Percentiles rank a stretch among this genome's conserved stretches.
Conservation (phyloP, 1,140 invertebrate species). For the Pseudachorutes palmiensis region DNA sequence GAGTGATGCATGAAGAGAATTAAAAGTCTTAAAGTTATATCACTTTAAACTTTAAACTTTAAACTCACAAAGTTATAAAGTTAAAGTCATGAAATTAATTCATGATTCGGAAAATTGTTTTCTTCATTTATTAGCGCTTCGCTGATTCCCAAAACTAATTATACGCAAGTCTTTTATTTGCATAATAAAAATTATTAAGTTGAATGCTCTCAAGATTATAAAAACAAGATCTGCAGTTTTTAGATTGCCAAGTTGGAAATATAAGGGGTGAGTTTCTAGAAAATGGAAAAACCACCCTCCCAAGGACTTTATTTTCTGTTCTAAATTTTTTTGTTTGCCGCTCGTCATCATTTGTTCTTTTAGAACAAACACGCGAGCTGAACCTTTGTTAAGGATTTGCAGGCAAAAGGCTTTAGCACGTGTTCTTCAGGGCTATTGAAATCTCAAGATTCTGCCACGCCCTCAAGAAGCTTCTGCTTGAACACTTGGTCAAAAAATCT, state of each 20-base stretch:
- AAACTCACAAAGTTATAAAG: no score
- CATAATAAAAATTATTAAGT: not conserved
- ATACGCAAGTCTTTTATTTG: not conserved
- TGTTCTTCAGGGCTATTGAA: not conserved
- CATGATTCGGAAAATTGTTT: not conserved
- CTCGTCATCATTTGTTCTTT: not conserved
- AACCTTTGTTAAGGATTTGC: not conserved
- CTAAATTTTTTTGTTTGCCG: not conserved
- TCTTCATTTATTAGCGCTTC: not conserved
- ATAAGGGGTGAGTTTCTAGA: not conserved
- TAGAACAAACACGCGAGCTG: not conserved
- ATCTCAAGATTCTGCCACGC: not conserved
- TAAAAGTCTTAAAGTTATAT: not conserved
- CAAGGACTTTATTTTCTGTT: not conserved
- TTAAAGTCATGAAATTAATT: no score
- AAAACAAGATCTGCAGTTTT: not conserved
- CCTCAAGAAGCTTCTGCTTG: not conserved
- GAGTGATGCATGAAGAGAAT: not conserved
- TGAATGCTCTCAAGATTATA: not conserved
- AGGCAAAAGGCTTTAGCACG: not conserved
- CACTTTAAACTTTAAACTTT: not conserved
- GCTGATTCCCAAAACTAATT: not conserved
- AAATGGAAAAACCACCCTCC: not conserved
- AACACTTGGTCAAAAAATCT: not conserved
- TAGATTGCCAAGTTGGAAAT: no score